Percentiles rank a stretch among this genome's conserved stretches.
These are phyloP conservation scores for Drosophila teissieri DNA, from an alignment of 1,140 invertebrate genomes.

Conservation along the genomic window DNA sequence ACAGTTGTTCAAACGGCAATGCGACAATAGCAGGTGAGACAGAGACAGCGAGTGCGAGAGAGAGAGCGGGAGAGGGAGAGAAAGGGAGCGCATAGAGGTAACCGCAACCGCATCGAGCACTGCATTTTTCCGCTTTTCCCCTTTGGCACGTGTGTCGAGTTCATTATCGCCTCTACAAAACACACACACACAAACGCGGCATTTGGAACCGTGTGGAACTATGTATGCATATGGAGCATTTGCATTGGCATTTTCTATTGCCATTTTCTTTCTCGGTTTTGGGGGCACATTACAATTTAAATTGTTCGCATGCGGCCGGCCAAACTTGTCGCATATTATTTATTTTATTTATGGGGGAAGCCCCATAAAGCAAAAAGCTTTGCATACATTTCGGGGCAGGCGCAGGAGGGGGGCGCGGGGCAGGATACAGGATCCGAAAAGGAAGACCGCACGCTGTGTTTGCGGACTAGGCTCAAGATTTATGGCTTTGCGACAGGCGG, in stretches of 20 bases:
- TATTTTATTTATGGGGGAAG: slow-evolving; percentile 70
- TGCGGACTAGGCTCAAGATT: slow-evolving; percentile 69
- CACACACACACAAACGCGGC: slow-evolving; percentile 4
- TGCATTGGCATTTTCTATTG: slow-evolving; percentile 65
- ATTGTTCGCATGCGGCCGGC: slow-evolving; percentile 68
- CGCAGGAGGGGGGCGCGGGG: slow-evolving; percentile 12
- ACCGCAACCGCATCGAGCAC: slow-evolving; percentile 36
- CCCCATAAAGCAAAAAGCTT: slow-evolving; percentile 62
- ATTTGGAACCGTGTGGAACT: background rate
- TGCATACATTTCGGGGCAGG: slow-evolving; percentile 53
- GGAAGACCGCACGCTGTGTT: slow-evolving; percentile 51
- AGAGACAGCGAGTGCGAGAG: background rate
- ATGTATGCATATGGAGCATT: slow-evolving; percentile 18
- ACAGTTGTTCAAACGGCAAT: slow-evolving; percentile 33
- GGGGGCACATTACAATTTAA: slow-evolving; percentile 69
- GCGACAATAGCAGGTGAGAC: slow-evolving; percentile 38
- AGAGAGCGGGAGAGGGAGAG: background rate
- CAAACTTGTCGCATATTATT: slow-evolving; percentile 78
- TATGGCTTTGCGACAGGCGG: slow-evolving; percentile 62
- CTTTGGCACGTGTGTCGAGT: slow-evolving; percentile 50
- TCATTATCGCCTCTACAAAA: slow-evolving; percentile 71
- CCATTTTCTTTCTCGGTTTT: slow-evolving; percentile 51
- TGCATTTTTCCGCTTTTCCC: slow-evolving; percentile 38
- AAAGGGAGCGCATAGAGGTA: slow-evolving; percentile 1
- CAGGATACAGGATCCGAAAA: slow-evolving; percentile 4